phyloP scores from a whole-genome alignment of 2,113 vertebrate genomes.

The Motacilla tschutschensis region DNA sequence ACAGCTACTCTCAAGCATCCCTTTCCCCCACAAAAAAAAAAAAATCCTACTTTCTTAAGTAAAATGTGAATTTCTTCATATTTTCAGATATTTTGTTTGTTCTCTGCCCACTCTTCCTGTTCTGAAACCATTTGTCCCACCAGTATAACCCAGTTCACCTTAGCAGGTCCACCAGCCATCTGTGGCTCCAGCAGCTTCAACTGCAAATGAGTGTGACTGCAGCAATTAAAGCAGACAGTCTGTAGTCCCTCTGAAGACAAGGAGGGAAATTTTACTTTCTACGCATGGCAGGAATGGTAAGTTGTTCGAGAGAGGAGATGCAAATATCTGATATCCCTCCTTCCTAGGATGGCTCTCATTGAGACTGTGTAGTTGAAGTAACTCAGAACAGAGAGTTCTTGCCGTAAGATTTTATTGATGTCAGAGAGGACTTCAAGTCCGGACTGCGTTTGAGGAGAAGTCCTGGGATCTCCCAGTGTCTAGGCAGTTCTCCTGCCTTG shows the following conservation, averaged over 20 bases:
- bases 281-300: background rate
- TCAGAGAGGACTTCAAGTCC: background rate
- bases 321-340: background rate
- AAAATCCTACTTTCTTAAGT: background rate
- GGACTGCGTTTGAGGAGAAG: background rate
- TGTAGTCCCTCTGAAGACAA: background rate
- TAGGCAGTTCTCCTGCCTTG: background rate
- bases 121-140: background rate
- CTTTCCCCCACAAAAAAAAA: background rate
- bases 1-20: background rate
- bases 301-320: background rate
- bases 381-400: background rate
- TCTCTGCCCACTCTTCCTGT: rapidly evolving
- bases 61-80: background rate
- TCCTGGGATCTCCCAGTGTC: background rate
- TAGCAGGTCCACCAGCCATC: background rate
- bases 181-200: background rate
- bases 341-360: background rate
- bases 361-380: background rate
- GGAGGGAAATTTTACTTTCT: background rate
- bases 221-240: background rate
- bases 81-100: background rate
- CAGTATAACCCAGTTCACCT: background rate
- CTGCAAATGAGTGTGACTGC: background rate
- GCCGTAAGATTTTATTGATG: background rate